A percentile compares a stretch with the other conserved stretches of the same genome.
phyloP scores from a whole-genome alignment of 1,140 invertebrate genomes.

The Kradibia gibbosae region DNA sequence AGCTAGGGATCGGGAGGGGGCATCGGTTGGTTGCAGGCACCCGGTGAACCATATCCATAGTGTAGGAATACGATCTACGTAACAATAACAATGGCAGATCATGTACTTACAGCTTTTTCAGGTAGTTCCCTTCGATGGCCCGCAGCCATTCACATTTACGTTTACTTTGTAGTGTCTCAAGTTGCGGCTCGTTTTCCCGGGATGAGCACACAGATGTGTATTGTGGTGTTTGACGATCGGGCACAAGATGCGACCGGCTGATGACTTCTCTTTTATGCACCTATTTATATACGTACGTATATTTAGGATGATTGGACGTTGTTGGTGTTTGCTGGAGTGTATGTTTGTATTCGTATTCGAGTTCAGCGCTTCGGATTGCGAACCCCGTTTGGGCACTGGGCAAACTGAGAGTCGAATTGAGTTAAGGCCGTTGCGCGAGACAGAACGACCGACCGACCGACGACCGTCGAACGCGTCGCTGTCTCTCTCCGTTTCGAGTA shows the following conservation, averaged over 20 bases:
- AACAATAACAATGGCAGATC: not conserved
- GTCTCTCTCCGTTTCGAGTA: not conserved
- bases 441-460: no score
- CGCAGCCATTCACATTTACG: not conserved
- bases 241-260: not conserved
- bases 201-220: not conserved
- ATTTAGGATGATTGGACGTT: no score
- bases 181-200: not conserved
- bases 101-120: conserved; percentile 28
- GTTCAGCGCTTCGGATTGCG: not conserved
- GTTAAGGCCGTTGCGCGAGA: no score
- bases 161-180: not conserved
- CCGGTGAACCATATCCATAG: not conserved
- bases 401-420: not conserved
- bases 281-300: not conserved
- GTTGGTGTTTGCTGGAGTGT: no score
- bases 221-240: not conserved
- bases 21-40: no score
- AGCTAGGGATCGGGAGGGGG: no score
- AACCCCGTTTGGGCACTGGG: not conserved
- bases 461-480: not conserved
- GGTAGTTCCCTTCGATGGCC: not conserved
- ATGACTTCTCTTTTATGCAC: not conserved
- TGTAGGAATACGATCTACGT: not conserved
- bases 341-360: no score